Conservation (phyloP, 2,113 vertebrate genomes). For the Psammodynastes pulverulentus region DNA sequence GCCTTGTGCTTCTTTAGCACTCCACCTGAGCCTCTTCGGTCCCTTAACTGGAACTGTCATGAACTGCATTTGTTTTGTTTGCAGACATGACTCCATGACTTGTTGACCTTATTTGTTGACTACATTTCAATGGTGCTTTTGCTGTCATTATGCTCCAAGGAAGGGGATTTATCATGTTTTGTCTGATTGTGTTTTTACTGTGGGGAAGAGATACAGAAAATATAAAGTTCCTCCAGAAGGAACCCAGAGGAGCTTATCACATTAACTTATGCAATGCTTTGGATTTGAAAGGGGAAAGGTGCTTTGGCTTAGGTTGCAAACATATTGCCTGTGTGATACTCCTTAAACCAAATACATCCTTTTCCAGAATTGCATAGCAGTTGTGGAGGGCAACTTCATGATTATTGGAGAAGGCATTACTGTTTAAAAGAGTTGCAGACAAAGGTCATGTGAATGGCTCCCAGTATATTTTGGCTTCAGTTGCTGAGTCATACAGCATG, state of each 20-base stretch:
- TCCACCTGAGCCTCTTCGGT: constrained; percentile 2
- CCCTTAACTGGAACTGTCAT: constrained; percentile 20
- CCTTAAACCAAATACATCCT: not conserved
- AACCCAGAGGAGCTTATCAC: not conserved
- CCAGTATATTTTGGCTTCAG: not conserved
- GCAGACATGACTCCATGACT: not conserved
- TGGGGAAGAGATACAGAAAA: not conserved
- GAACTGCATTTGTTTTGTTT: not conserved
- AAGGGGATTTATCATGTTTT: not conserved
- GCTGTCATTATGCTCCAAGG: not conserved
- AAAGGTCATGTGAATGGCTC: not conserved
- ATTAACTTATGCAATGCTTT: not conserved
- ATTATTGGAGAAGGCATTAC: not conserved
- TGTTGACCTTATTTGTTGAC: constrained; percentile 6
- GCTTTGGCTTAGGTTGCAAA: not conserved
- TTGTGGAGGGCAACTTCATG: not conserved
- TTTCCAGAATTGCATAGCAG: not conserved
- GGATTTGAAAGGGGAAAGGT: not conserved
- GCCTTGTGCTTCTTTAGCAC: not conserved
- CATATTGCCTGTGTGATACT: not conserved
- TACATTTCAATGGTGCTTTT: not conserved
- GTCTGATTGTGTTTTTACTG: not conserved
- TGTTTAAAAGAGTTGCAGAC: not conserved
- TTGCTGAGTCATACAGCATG: not conserved
- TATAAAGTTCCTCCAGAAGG: not conserved